A percentile compares a stretch with the other conserved stretches of the same genome.
phyloP scores from a whole-genome alignment of 2,888 invertebrate species.

The Papilio protenor region DNA sequence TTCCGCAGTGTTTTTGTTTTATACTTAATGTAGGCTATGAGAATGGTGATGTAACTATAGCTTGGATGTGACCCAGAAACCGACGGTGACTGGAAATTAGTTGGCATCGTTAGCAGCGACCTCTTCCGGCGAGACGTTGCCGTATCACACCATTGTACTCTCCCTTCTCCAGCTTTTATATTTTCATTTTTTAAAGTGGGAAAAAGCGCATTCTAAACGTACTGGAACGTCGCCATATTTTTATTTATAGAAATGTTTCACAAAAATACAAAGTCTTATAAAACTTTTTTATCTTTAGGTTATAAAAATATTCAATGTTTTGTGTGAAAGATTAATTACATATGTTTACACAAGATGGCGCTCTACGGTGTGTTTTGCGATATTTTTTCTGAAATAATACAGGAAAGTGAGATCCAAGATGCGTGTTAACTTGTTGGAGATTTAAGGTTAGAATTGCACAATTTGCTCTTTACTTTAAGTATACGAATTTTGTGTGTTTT shows the following conservation, averaged over 20 bases:
- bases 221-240: neutral
- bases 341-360: no score
- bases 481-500: no score
- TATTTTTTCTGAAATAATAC: no score
- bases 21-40: neutral
- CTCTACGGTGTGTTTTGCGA: no score
- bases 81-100: constrained; percentile 28
- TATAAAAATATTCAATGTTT: no score
- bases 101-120: constrained; percentile 38
- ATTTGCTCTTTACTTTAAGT: no score
- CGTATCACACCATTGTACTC: constrained; percentile 23
- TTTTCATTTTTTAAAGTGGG: constrained; percentile 20
- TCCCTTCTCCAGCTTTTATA: neutral
- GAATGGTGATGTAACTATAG: constrained; percentile 11
- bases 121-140: constrained; percentile 31
- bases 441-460: no score
- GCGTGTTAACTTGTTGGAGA: no score
- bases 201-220: constrained; percentile 4
- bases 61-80: constrained; percentile 34
- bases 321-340: no score
- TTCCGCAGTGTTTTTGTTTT: neutral
- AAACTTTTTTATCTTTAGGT: no score
- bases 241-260: constrained; percentile 14
- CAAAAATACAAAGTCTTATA: no score
- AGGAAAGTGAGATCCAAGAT: no score